Percentiles rank a stretch among this genome's conserved stretches.
phyloP scores from a whole-genome alignment of 2,888 invertebrate genomes.

The Nowickia ferox region DNA sequence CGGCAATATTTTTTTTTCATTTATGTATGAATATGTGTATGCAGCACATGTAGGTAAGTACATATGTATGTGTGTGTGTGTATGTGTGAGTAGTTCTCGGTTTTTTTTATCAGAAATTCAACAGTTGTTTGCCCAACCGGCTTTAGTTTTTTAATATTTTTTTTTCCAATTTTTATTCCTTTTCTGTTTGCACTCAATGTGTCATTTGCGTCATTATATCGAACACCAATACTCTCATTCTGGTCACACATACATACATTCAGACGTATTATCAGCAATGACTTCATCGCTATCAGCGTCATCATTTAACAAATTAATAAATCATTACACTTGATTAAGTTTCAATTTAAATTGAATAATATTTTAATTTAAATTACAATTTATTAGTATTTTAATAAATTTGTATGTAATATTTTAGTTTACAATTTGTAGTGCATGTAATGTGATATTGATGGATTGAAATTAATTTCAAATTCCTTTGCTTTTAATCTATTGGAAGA shows the following conservation, averaged over 20 bases:
- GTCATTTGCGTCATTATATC: conserved; percentile 65
- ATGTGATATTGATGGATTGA: background rate
- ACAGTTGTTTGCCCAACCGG: conserved; percentile 69
- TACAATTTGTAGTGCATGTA: background rate
- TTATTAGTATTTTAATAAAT: conserved; percentile 49
- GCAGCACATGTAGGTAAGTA: conserved; percentile 11
- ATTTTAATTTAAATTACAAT: conserved; percentile 33
- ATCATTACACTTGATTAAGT: conserved; percentile 69
- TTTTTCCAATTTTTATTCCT: conserved; percentile 26
- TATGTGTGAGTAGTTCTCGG: conserved; percentile 24
- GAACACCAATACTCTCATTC: conserved; percentile 23
- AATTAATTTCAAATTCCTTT: background rate
- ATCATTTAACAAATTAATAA: conserved; percentile 70
- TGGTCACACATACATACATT: background rate
- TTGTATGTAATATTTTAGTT: background rate
- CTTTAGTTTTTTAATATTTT: conserved; percentile 40
- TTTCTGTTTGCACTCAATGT: conserved; percentile 53
- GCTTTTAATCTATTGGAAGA: no score
- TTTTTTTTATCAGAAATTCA: conserved; percentile 53
- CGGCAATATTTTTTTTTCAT: conserved; percentile 64
- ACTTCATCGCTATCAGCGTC: conserved; percentile 50
- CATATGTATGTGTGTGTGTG: conserved; percentile 11
- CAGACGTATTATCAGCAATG: background rate
- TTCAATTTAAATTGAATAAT: conserved; percentile 40
- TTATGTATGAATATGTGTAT: background rate